A percentile compares a stretch with the other conserved stretches of the same genome.
Conservation (phyloP, 2,888 invertebrate genomes). For the Euplagia quadripunctaria region DNA sequence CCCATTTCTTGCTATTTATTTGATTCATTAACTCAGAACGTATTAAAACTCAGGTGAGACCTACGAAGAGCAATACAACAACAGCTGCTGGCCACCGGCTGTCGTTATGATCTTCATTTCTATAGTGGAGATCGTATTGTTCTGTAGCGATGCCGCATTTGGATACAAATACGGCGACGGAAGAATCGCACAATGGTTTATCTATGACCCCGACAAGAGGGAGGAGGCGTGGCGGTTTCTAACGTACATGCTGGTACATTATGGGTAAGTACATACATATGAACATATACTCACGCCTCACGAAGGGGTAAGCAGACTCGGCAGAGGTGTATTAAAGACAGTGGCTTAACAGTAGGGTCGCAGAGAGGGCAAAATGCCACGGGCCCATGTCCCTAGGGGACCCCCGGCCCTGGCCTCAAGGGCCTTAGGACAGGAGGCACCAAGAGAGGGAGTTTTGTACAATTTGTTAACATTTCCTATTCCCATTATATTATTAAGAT, state of each 20-base stretch:
- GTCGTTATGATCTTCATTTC: slow-evolving; percentile 94
- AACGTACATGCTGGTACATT: slow-evolving; percentile 96
- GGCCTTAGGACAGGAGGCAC: too few relatives aligned
- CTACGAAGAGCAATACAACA: slow-evolving; percentile 91
- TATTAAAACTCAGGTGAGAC: slow-evolving; percentile 3
- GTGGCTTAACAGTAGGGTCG: too few relatives aligned
- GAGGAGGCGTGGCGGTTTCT: slow-evolving; percentile 94
- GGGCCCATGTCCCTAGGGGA: too few relatives aligned
- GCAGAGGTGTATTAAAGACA: too few relatives aligned
- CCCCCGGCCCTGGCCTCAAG: too few relatives aligned
- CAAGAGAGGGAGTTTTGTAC: too few relatives aligned
- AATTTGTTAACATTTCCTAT: too few relatives aligned
- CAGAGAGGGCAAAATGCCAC: too few relatives aligned
- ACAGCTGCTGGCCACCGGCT: slow-evolving; percentile 93
- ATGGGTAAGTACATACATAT: slow-evolving; percentile 86
- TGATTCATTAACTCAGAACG: background rate
- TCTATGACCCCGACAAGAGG: slow-evolving; percentile 92
- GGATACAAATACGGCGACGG: slow-evolving; percentile 79
- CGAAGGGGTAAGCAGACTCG: too few relatives aligned
- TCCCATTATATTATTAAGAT: too few relatives aligned
- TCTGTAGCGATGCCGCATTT: slow-evolving; percentile 69
- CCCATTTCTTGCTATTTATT: background rate
- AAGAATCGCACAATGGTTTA: slow-evolving; percentile 90
- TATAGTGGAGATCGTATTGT: slow-evolving; percentile 91
- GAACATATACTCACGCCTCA: background rate